Base-by-base conservation (phyloP, 2,888 invertebrate species). In the Drosophila setosimentum region DNA sequence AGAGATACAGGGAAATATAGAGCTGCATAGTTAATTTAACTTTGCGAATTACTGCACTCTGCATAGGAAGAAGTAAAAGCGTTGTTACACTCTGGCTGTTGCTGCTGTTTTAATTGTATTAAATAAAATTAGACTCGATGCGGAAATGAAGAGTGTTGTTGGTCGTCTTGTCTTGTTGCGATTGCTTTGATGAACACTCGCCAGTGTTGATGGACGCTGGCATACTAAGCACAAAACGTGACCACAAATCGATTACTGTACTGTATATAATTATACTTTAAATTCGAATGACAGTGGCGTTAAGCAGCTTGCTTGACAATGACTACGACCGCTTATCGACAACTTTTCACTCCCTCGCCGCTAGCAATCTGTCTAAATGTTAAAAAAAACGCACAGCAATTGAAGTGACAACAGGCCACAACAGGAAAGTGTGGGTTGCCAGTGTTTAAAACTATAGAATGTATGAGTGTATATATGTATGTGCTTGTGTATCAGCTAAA, bases 1-100 rank as follows among this genome's bases (percentile, higher is more conserved):
- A 10, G 29, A 76, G 37, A 54, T 53, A 62, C 24, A 30, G 55
- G n/a, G 30, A 33, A 3, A 49, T 59, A 45, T 16, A 60, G 30
- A 54, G 68, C 64, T 73, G 73, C 73, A 87, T 80, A 82, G 87
- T 79, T 85, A 89, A 85, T 85, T 85, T 85, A 89, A 81, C 76
- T 88, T 88, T 54, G 83, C 70, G 57, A 77, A 77, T 64, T 88
- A 70, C 75, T 69, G 76, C 82, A 75, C 65, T 71, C 72, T 72
- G 58, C 68, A 54, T 67, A 76, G 66, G 66, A 68, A 61, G 64
- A 67, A 76, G 67, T 55, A 75, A 71, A 58, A 40, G 50, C 76
- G 65, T 55, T 72, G 78, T 80, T 73, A 37, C 35, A 29, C 27
- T n/a, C 54, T 71, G 68, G 33, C 33, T 21, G 42, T 65, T 51